Base-by-base conservation (phyloP, 1,140 invertebrate genomes). In the Drosophila virilis region DNA sequence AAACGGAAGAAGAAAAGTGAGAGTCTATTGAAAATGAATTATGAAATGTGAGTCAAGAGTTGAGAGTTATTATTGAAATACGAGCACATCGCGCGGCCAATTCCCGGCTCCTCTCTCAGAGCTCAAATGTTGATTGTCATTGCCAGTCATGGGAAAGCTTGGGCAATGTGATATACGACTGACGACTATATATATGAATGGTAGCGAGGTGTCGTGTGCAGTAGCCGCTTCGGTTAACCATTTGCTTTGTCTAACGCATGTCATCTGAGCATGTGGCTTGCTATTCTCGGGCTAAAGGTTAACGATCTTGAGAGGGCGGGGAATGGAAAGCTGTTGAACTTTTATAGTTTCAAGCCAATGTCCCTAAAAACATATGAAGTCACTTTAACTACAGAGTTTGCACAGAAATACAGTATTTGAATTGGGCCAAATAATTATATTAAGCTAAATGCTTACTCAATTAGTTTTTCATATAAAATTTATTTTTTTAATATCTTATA, bases 21-120 rank as follows among this genome's bases (percentile, higher is more conserved):
- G 80, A 83, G 80, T 83, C 66, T 68, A 78, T 78, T 40, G 45
- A 73, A 78, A 77, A 78, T 83, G 80, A 83, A 65, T 78, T 83
- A 83, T 83, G 80, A 83, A 83, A 83, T 76, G 46, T 59, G 80
- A 82, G 69, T 73, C 70, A 73, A 73, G 40, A 72, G 69, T 72
- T 38, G 35, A 72, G 61, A 59, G 70, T 73, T 73, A 73, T 73
- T 73, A 54, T 67, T 73, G 70, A 67, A 73, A 73, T 67, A 73
- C 70, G 64, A 72, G 54, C 58, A 67, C 42, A 61, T 51, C 51
- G 62, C 66, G 58, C 38, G 8, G 2, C 32, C 12, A 58, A 70
- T 70, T 69, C 32, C 35, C 51, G 28, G 13, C 8, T 37, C n/a
- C 9, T 7, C 33, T n/a, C 10, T 15, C 12, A 22, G 22, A 52